Evolutionary conservation across 2,888 invertebrate genomes (phyloP).

Genomic region (Catocala fraxini): DNA sequence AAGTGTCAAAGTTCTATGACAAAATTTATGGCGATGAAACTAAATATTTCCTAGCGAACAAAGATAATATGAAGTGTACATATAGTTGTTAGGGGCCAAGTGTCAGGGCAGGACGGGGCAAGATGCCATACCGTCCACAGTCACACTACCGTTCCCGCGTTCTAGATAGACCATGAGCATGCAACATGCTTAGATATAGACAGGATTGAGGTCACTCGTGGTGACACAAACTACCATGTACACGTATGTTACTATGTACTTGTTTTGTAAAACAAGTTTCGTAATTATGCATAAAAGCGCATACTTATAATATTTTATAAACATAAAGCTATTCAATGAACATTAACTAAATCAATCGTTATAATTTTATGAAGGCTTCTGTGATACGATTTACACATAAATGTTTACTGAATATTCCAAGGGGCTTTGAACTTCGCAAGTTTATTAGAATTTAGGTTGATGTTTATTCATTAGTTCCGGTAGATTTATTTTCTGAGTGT

Average conservation of each 20-base stretch:
- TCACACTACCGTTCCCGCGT: conserved; percentile 81
- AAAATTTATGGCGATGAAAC: background rate
- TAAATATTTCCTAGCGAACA: conserved; percentile 7
- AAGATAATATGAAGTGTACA: conserved; percentile 52
- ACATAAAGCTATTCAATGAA: background rate
- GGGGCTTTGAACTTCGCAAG: background rate
- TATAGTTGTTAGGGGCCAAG: conserved; percentile 67
- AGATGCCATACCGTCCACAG: conserved; percentile 68
- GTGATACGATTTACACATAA: background rate
- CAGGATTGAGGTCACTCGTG: conserved; percentile 62
- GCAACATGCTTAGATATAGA: conserved; percentile 55
- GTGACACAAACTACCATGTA: conserved; percentile 44
- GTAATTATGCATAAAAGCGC: background rate
- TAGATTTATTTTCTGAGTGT: conserved; percentile 14
- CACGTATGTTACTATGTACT: conserved; percentile 3
- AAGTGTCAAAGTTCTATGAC: background rate
- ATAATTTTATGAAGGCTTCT: no score
- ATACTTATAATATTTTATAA: conserved; percentile 8
- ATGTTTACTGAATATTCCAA: background rate
- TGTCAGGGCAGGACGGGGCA: conserved; percentile 71
- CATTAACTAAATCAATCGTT: no score
- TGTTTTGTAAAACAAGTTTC: conserved; percentile 9
- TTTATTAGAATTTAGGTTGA: conserved; percentile 12
- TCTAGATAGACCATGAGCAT: conserved; percentile 73
- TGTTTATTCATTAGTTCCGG: conserved; percentile 12